These are phyloP conservation scores for Cossypha heuglini DNA, from an alignment of 2,797 vertebrate genomes.

Conservation along the genomic window DNA sequence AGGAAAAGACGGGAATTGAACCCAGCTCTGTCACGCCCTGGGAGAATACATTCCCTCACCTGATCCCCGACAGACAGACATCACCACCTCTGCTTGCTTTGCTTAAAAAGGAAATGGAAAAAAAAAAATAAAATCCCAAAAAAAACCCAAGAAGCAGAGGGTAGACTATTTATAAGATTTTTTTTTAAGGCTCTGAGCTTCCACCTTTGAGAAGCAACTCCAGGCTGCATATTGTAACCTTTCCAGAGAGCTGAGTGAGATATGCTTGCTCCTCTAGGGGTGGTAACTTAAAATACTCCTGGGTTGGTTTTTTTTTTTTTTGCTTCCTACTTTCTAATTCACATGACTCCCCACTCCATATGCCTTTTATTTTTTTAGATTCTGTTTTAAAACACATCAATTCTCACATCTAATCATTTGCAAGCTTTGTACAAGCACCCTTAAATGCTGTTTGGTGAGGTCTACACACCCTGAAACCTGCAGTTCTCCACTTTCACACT, in stretches of 20 bases:
- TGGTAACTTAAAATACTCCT: conserved; percentile 44
- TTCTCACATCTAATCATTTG: not conserved
- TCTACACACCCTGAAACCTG: not conserved
- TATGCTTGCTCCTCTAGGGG: not conserved
- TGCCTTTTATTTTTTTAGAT: not conserved
- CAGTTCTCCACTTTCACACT: not conserved
- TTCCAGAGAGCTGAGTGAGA: not conserved
- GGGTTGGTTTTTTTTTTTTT: not conserved
- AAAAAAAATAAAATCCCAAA: no score
- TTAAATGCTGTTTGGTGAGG: not conserved
- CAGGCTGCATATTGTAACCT: not conserved
- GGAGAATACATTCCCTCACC: not conserved
- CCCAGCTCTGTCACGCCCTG: not conserved
- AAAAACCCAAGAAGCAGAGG: not conserved
- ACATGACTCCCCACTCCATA: not conserved
- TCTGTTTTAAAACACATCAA: not conserved
- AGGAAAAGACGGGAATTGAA: conserved; percentile 21
- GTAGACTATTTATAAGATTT: not conserved
- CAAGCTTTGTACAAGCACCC: not conserved
- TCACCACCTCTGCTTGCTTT: not conserved
- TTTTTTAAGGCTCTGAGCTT: not conserved
- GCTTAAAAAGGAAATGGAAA: not conserved
- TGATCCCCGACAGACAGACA: not conserved
- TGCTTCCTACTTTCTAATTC: conserved; percentile 43
- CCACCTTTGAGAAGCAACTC: not conserved